A percentile compares a stretch with the other conserved stretches of the same genome.
Conservation (phyloP, 2,113 vertebrate genomes). For the Shinisaurus crocodilurus region DNA sequence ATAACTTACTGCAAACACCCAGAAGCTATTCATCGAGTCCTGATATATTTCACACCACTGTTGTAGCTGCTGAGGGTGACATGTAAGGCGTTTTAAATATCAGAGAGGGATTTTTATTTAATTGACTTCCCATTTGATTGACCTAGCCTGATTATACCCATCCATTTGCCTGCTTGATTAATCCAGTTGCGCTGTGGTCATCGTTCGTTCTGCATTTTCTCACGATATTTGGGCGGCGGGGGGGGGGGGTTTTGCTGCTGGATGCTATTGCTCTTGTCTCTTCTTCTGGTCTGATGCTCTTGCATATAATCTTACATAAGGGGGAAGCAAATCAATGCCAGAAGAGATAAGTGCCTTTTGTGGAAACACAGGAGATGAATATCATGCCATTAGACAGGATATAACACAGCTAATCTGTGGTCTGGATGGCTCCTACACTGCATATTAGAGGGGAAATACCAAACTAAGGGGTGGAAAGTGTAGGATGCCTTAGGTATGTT, state of each 20-base stretch:
- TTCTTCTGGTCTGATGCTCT: not conserved
- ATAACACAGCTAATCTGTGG: conserved; percentile 6
- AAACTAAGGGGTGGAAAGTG: too few species aligned
- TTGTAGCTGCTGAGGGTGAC: not conserved
- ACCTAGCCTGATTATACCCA: not conserved
- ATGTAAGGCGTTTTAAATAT: not conserved
- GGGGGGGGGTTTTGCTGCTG: not conserved
- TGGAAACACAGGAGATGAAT: not conserved
- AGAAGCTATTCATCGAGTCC: fast-evolving
- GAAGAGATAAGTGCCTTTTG: not conserved
- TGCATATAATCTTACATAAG: not conserved
- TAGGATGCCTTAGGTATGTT: too few species aligned
- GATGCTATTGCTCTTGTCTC: not conserved
- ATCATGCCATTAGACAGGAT: not conserved
- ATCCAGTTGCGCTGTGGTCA: not conserved
- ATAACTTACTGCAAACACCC: conserved; percentile 19
- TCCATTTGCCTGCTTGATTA: not conserved
- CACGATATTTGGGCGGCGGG: not conserved
- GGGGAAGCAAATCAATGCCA: not conserved
- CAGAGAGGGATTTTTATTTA: conserved; percentile 9
- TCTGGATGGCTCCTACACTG: not conserved
- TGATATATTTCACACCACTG: not conserved
- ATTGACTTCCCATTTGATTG: conserved; percentile 19
- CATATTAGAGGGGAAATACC: not conserved
- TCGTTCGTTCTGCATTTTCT: not conserved